phyloP scores from a whole-genome alignment of 2,113 vertebrate genomes.

The Lagopus muta region DNA sequence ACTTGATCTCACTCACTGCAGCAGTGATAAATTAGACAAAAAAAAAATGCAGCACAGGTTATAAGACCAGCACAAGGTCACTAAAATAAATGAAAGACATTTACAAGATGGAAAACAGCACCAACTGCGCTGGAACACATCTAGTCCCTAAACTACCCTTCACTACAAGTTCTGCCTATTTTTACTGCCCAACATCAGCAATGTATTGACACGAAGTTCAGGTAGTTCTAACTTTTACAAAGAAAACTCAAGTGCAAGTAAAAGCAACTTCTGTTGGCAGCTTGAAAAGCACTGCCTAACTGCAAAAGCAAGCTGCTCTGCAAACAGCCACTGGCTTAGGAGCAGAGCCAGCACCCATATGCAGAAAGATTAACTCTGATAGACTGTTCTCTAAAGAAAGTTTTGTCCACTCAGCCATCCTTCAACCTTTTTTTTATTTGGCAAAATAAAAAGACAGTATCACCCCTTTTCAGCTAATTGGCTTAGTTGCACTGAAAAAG shows the following conservation, averaged over 20 bases:
- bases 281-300: accelerated
- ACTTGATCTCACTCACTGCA: neutral
- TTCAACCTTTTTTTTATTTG: neutral
- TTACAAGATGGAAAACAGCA: neutral
- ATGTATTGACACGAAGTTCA: neutral
- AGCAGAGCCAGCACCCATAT: neutral
- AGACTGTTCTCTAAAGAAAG: neutral
- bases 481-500: neutral
- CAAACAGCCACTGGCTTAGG: accelerated
- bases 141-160: neutral
- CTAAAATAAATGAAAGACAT: neutral
- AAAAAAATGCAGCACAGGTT: neutral
- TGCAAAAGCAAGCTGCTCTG: neutral
- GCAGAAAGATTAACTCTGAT: neutral
- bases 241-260: neutral
- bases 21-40: neutral
- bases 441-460: neutral
- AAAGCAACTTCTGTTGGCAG: neutral
- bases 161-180: neutral
- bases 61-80: neutral
- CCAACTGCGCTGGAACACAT: neutral
- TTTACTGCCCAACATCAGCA: neutral
- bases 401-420: neutral
- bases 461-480: neutral
- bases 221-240: neutral